A percentile compares a stretch with the other conserved stretches of the same genome.
phyloP scores from a whole-genome alignment of 2,797 vertebrate species.

The Argentina silus region DNA sequence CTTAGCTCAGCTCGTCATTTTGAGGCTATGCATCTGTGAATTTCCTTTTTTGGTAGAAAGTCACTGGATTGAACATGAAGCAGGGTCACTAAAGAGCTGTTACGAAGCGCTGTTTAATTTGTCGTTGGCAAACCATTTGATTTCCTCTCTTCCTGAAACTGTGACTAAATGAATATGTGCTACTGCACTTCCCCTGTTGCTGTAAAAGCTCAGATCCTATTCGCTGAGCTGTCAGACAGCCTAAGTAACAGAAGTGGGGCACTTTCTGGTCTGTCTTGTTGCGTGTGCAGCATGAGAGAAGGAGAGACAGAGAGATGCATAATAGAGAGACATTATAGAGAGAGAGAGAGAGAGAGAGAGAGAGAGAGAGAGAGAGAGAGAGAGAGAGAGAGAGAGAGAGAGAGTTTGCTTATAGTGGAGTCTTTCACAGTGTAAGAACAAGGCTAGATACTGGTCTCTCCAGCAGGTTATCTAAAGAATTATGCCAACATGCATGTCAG shows the following conservation, averaged over 20 bases:
- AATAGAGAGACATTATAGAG: too few species aligned
- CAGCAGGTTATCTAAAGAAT: not conserved
- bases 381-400: not conserved
- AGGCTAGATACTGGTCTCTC: not conserved
- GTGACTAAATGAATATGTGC: constrained; percentile 1
- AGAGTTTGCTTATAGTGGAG: not conserved
- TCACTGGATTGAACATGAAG: constrained; percentile 44
- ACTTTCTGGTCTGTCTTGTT: not conserved
- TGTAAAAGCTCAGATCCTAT: constrained; percentile 8
- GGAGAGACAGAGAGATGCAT: not conserved
- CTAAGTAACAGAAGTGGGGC: constrained; percentile 20
- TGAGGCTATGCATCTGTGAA: constrained; percentile 35
- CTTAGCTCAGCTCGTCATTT: constrained; percentile 16
- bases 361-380: too few species aligned
- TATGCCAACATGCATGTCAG: not conserved
- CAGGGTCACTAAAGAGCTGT: constrained; percentile 42
- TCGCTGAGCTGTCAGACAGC: constrained; percentile 12
- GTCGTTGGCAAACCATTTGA: constrained; percentile 39
- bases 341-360: constrained; percentile 5
- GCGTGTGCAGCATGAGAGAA: too few species aligned
- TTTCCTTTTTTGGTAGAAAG: constrained; percentile 42
- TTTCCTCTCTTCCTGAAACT: not conserved
- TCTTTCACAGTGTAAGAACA: not conserved
- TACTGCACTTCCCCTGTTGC: not conserved
- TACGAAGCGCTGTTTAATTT: constrained; percentile 46